phyloP scores from a whole-genome alignment of 2,888 invertebrate species.

The Chymomyza fuscimana region DNA sequence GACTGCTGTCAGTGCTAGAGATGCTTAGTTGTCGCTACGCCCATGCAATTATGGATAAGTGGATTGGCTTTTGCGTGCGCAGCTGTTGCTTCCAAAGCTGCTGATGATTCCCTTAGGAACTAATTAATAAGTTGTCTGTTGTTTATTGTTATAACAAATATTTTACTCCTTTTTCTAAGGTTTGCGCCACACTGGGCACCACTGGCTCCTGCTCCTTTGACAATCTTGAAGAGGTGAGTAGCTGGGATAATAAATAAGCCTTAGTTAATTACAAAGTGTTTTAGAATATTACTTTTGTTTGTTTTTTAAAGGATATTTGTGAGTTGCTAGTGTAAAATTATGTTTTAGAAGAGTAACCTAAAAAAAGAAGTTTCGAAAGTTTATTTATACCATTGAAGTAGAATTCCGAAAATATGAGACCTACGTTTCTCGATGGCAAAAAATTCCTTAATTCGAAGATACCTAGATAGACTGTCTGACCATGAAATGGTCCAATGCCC shows the following conservation, averaged over 20 bases:
- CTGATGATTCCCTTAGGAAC: slow-evolving; percentile 66
- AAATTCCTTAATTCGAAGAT: too few relatives aligned
- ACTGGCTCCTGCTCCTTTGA: slow-evolving; percentile 99
- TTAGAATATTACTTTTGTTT: not conserved
- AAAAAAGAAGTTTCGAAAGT: too few relatives aligned
- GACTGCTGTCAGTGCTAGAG: slow-evolving; percentile 34
- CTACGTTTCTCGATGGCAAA: too few relatives aligned
- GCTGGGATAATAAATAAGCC: not conserved
- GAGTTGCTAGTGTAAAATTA: too few relatives aligned
- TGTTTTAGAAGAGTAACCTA: too few relatives aligned
- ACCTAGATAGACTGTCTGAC: too few relatives aligned
- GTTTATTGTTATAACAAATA: not conserved
- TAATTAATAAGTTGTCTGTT: slow-evolving; percentile 66
- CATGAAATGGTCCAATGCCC: too few relatives aligned
- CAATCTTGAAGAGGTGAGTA: slow-evolving; percentile 83
- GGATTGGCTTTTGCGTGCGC: slow-evolving; percentile 35
- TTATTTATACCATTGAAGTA: too few relatives aligned
- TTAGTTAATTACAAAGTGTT: not conserved
- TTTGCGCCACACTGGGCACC: slow-evolving; percentile 96
- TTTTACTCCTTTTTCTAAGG: slow-evolving; percentile 81
- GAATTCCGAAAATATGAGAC: too few relatives aligned
- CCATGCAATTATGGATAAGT: slow-evolving; percentile 48
- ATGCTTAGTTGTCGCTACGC: slow-evolving; percentile 34
- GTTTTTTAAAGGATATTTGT: not conserved
- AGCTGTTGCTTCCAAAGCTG: slow-evolving; percentile 19